Conservation (phyloP, 2,888 invertebrate genomes). For the Microchrysa polita region DNA sequence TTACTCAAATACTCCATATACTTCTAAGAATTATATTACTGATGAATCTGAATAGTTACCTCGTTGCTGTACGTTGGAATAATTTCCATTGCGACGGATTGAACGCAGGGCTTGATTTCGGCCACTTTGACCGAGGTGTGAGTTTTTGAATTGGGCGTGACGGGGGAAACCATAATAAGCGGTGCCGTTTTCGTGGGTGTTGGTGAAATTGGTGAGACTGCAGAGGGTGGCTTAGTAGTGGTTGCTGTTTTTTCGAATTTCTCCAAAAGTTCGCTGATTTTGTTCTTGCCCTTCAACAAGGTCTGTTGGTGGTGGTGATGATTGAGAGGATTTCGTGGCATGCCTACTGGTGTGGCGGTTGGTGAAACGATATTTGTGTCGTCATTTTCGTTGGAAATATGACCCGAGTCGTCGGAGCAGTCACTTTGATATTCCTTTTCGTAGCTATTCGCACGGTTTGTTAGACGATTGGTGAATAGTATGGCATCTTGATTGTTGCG, state of each 20-base stretch:
- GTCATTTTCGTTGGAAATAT: slow-evolving; percentile 80
- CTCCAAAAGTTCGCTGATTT: slow-evolving; percentile 58
- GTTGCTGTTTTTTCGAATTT: slow-evolving; percentile 58
- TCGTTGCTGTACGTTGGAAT: slow-evolving; percentile 64
- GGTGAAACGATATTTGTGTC: slow-evolving; percentile 45
- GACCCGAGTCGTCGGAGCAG: slow-evolving; percentile 83
- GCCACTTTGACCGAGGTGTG: slow-evolving; percentile 56
- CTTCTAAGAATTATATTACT: too few relatives aligned
- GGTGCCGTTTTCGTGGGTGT: background rate
- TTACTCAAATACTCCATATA: too few relatives aligned
- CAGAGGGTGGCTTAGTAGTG: slow-evolving; percentile 20
- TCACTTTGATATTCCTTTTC: slow-evolving; percentile 71
- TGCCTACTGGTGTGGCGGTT: background rate
- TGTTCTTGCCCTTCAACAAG: slow-evolving; percentile 46
- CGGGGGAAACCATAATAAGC: slow-evolving; percentile 24
- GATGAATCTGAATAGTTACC: slow-evolving; percentile 62
- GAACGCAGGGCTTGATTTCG: slow-evolving; percentile 56
- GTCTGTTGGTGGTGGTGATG: slow-evolving; percentile 1
- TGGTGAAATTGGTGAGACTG: background rate
- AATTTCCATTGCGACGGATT: slow-evolving; percentile 60
- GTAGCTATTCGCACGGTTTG: slow-evolving; percentile 31
- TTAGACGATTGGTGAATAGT: slow-evolving; percentile 45
- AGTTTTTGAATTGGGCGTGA: background rate
- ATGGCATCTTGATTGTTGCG: slow-evolving; percentile 48
- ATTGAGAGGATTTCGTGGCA: background rate